Percentiles rank a stretch among this genome's conserved stretches.
Evolutionary conservation across 1,140 invertebrate species (phyloP).

Genomic region (Drosophila carrolli): DNA sequence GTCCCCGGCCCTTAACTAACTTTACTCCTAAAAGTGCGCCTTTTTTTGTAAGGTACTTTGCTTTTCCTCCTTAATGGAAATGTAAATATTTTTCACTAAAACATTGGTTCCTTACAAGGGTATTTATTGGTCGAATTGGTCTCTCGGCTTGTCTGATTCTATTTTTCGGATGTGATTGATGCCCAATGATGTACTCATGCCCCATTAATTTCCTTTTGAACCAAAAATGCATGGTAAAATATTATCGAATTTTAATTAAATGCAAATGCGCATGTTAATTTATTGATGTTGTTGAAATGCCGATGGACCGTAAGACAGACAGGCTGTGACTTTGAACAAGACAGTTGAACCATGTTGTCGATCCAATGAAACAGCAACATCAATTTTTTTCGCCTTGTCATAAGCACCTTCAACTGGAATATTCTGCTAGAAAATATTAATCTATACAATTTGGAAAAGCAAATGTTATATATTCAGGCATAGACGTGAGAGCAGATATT

Average conservation of each 20-base stretch:
- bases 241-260: constrained; percentile 70
- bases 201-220: constrained; percentile 69
- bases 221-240: constrained; percentile 45
- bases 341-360: constrained; percentile 37
- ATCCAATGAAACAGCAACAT: constrained; percentile 19
- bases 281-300: constrained; percentile 52
- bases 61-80: too few relatives aligned
- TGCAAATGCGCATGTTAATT: constrained; percentile 72
- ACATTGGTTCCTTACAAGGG: neutral
- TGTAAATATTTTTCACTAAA: too few relatives aligned
- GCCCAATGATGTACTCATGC: constrained; percentile 62
- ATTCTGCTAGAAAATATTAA: constrained; percentile 16
- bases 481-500: constrained; percentile 13
- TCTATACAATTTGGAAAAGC: constrained; percentile 33
- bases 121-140: constrained; percentile 8
- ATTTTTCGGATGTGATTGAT: constrained; percentile 66
- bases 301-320: constrained; percentile 15
- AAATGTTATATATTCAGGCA: constrained; percentile 18
- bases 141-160: constrained; percentile 40
- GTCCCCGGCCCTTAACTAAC: too few relatives aligned
- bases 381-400: constrained; percentile 36
- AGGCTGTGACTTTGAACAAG: constrained; percentile 44
- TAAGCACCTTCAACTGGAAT: constrained; percentile 42
- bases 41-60: too few relatives aligned
- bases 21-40: too few relatives aligned